Conservation (phyloP, 2,888 invertebrate genomes). For the Ennomos erosarius region DNA sequence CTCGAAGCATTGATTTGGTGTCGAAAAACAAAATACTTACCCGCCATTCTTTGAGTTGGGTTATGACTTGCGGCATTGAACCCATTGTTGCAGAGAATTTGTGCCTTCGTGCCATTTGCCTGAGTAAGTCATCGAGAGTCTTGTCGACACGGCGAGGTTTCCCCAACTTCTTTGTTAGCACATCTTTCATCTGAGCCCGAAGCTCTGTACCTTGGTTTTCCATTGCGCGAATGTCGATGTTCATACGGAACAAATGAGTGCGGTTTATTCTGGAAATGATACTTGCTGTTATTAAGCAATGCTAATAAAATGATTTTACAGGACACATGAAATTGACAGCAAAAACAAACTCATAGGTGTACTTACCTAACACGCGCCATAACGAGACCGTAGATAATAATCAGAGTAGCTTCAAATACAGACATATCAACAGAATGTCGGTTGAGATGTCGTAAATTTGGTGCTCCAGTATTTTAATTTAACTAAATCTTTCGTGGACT, state of each 20-base stretch:
- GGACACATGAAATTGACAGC: background rate
- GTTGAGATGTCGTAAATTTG: too few relatives aligned
- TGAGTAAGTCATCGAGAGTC: constrained; percentile 71
- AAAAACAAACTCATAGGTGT: background rate
- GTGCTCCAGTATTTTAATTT: too few relatives aligned
- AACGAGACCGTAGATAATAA: too few relatives aligned
- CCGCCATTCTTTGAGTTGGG: constrained; percentile 69
- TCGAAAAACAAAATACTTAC: constrained; percentile 44
- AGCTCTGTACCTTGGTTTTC: constrained; percentile 83
- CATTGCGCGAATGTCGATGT: constrained; percentile 89
- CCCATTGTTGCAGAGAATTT: constrained; percentile 66
- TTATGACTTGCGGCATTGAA: constrained; percentile 57
- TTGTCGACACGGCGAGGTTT: constrained; percentile 70
- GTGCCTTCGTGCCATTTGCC: constrained; percentile 73
- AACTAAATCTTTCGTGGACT: constrained; percentile 16
- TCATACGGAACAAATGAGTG: constrained; percentile 89
- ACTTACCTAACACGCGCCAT: too few relatives aligned
- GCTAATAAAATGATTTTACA: background rate
- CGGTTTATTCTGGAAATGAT: constrained; percentile 85
- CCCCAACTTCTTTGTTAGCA: constrained; percentile 73
- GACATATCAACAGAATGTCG: too few relatives aligned
- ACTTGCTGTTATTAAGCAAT: background rate
- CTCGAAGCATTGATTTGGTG: too few relatives aligned
- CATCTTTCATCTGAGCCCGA: constrained; percentile 79
- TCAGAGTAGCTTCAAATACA: too few relatives aligned